Evolutionary conservation across 2,888 invertebrate species (phyloP).

Genomic region (Barypeithes pellucidus): DNA sequence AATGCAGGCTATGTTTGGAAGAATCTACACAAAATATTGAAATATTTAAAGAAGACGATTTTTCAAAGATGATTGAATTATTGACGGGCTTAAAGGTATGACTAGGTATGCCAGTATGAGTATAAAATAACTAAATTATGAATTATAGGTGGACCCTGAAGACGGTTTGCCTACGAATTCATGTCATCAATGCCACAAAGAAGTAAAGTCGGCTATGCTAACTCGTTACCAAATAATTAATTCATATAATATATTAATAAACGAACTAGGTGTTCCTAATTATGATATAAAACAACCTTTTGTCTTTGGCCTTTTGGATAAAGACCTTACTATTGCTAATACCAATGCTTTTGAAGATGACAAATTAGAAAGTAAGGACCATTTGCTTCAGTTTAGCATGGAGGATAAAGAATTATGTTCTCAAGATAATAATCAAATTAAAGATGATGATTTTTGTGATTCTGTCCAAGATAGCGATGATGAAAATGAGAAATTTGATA

Average conservation of each 20-base stretch:
- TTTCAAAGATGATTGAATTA: conserved; percentile 42
- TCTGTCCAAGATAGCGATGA: neutral
- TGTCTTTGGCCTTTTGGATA: neutral
- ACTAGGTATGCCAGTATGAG: neutral
- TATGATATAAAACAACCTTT: neutral
- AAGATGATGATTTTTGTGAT: conserved; percentile 9
- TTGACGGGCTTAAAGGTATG: conserved; percentile 44
- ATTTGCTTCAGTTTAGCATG: neutral
- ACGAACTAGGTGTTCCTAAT: conserved; percentile 10
- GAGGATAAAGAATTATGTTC: neutral
- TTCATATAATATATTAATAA: conserved; percentile 42
- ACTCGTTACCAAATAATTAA: conserved; percentile 48
- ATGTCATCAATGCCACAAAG: conserved; percentile 41
- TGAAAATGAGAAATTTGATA: conserved; percentile 8
- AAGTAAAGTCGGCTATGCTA: conserved; percentile 48
- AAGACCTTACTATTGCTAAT: neutral
- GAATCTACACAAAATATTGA: conserved; percentile 27
- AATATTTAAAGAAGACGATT: conserved; percentile 39
- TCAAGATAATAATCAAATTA: neutral
- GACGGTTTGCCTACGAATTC: conserved; percentile 43
- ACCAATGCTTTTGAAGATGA: neutral
- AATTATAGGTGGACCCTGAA: conserved; percentile 33
- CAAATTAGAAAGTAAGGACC: neutral
- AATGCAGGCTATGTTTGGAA: conserved; percentile 47
- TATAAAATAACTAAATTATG: neutral